Evolutionary conservation across 2,888 invertebrate species (phyloP).

Genomic region (Formica aserva): DNA sequence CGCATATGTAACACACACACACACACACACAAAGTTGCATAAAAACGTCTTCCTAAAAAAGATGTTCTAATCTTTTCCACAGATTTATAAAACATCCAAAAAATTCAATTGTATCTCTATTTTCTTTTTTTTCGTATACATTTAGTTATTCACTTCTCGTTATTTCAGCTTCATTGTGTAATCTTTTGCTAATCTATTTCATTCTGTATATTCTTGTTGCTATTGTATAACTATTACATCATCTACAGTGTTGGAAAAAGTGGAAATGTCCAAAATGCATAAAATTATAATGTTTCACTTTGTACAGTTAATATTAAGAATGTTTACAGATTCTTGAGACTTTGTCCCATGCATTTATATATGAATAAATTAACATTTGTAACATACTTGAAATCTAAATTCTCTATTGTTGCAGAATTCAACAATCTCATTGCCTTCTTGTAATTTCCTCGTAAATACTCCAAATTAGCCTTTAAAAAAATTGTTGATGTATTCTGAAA

Average conservation of each 20-base stretch:
- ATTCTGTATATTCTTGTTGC: not conserved
- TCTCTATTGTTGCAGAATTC: conserved; percentile 85
- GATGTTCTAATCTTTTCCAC: not conserved
- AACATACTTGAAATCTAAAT: conserved; percentile 86
- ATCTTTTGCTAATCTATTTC: not conserved
- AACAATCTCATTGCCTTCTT: conserved; percentile 89
- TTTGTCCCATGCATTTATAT: not conserved
- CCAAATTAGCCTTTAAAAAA: conserved; percentile 89
- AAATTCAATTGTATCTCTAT: not conserved
- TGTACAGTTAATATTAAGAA: not conserved
- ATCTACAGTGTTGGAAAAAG: not conserved
- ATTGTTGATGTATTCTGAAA: conserved; percentile 86
- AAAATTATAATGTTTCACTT: not conserved
- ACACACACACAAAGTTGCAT: not conserved
- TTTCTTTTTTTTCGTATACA: not conserved
- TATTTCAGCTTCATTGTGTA: not conserved
- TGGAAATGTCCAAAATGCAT: not conserved
- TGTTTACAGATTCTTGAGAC: not conserved
- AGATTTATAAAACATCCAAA: not conserved
- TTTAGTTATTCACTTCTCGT: not conserved
- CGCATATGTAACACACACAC: not conserved
- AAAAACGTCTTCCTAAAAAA: not conserved
- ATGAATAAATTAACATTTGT: conserved; percentile 8
- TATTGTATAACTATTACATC: not conserved
- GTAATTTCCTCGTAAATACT: conserved; percentile 89